Conservation (phyloP, 1,140 invertebrate species). For the Anthonomus grandis region DNA sequence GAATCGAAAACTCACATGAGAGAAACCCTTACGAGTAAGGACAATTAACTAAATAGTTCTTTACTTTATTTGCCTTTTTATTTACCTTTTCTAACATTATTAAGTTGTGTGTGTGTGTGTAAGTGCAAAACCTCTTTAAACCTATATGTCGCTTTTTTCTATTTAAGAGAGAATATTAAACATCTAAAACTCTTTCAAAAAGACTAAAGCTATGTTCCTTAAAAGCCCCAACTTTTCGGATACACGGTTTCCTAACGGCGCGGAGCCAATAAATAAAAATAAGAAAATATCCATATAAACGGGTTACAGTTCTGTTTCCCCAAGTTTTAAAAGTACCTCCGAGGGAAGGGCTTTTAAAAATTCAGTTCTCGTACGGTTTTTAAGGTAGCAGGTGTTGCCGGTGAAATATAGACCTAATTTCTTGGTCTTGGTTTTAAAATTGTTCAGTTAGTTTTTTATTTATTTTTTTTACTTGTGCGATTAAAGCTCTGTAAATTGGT, state of each 20-base stretch:
- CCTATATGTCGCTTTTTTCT: too few species aligned
- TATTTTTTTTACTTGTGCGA: too few species aligned
- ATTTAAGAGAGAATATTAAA: too few species aligned
- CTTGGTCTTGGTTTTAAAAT: too few species aligned
- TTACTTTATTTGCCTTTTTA: too few species aligned
- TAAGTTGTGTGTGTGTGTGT: too few species aligned
- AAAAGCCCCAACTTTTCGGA: not conserved
- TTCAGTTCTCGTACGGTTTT: constrained; percentile 6
- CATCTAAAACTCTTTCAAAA: too few species aligned
- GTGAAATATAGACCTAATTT: constrained; percentile 13
- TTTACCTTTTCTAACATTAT: too few species aligned
- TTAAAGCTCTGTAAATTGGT: too few species aligned
- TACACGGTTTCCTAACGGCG: not conserved
- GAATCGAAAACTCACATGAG: too few species aligned
- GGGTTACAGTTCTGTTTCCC: not conserved
- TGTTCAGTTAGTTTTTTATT: too few species aligned
- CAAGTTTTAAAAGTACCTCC: not conserved
- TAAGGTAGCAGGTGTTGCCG: constrained; percentile 9
- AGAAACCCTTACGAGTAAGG: not conserved
- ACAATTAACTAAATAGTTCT: not conserved
- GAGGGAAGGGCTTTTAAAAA: constrained; percentile 3
- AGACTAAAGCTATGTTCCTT: not conserved
- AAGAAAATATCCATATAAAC: constrained; percentile 11
- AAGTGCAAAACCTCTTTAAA: too few species aligned
- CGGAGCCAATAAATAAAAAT: constrained; percentile 3